Base-by-base conservation (phyloP, 2,797 vertebrate species). In the Pristis pectinata region DNA sequence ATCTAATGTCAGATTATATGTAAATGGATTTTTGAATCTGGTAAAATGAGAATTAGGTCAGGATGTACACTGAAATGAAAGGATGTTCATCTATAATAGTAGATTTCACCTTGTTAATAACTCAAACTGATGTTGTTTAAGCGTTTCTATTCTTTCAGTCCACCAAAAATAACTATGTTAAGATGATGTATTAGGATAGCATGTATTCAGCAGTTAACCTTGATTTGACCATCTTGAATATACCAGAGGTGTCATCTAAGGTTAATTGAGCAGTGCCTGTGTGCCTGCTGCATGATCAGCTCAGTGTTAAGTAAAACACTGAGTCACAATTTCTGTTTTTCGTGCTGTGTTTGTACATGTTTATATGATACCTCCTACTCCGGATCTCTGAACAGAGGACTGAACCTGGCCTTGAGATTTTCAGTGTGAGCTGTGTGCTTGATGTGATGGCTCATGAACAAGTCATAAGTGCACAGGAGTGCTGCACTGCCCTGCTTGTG, bases 211-310 rank as follows among this genome's bases (percentile, higher is more conserved):
- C 87, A 91, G 87, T 91, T 91, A 91, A 91, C 87, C 87, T 91
- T 91, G 87, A 64, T 91, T 91, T 91, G 87, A 91, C 87, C 87
- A 91, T 91, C 87, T 91, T 91, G 87, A 67, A 67, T 91, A 91
- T 91, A 91, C 87, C 27, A 41, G 17, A n/a, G 7, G 17, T 91
- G 87, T 91, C 87, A 67, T 41, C 61, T 67, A 41, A 91, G n/a
- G 87, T 91, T 91, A 91, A 91, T 91, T 91, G 61, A 91, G 87
- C 87, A 64, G 87, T 91, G 61, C 87, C n/a, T 64, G 1, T 91
- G 87, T 67, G 87, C 24, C 37, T 41, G 61, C 8, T 91, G 59
- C 19, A 9, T 10, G 61, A 67, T 67, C 87, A 91, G n/a, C 87
- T 22, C 61, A 41, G 59, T 91, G 87, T 67, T 91, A 67, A 67